A percentile compares a stretch with the other conserved stretches of the same genome.
These are phyloP conservation scores for Sebastolobus altivelis DNA, from an alignment of 2,797 vertebrate species.

Conservation along the genomic window DNA sequence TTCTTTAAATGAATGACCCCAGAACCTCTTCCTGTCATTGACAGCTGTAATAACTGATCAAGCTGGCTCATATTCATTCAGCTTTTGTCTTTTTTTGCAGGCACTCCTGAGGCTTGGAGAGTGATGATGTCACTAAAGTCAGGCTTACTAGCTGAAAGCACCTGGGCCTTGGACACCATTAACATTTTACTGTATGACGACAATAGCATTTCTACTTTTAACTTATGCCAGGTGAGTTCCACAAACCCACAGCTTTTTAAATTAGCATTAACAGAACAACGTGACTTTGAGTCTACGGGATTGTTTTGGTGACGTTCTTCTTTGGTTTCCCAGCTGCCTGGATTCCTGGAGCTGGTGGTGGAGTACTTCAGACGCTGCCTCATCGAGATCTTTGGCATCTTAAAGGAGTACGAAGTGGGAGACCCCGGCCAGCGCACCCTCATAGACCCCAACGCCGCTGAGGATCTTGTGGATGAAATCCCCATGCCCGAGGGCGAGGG, in stretches of 20 bases:
- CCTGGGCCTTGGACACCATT: conserved; percentile 99
- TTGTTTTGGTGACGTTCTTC: neutral
- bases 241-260: neutral
- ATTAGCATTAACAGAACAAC: neutral
- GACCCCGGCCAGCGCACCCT: conserved; percentile 96
- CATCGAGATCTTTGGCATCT: conserved; percentile 98
- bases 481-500: conserved; percentile 83
- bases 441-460: conserved; percentile 89
- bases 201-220: conserved; percentile 97
- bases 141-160: conserved; percentile 97
- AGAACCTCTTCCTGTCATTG: neutral
- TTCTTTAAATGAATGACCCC: neutral
- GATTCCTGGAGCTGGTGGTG: conserved; percentile 96
- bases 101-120: conserved; percentile 98
- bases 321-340: conserved; percentile 89
- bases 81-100: conserved; percentile 75
- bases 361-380: conserved; percentile 99
- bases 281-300: neutral
- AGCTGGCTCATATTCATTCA: neutral
- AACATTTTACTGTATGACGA: conserved; percentile 98
- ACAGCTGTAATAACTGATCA: neutral
- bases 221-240: conserved; percentile 92
- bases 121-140: conserved; percentile 99
- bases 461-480: conserved; percentile 87
- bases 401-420: conserved; percentile 98